Evolutionary conservation across 2,113 vertebrate genomes (phyloP).

Genomic region (Menidia beryllina): DNA sequence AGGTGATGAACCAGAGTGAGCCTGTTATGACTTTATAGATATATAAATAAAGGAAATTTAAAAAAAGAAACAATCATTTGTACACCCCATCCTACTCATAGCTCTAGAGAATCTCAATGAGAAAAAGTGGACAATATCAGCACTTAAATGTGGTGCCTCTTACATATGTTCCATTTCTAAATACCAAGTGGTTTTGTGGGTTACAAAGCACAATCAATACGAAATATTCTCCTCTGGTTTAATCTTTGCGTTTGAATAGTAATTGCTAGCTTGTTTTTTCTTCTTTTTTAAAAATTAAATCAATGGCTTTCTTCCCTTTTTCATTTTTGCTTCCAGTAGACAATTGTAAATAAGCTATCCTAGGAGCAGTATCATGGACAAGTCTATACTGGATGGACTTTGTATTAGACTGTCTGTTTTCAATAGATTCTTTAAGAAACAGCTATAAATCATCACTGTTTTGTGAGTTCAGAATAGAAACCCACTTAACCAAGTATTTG

Average conservation of each 20-base stretch:
- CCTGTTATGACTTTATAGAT: conserved; percentile 84
- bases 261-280: conserved; percentile 78
- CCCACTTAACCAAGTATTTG: conserved; percentile 81
- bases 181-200: conserved; percentile 81
- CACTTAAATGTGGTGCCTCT: conserved; percentile 78
- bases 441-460: conserved; percentile 76
- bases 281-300: too few species aligned
- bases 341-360: conserved; percentile 85
- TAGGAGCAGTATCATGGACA: conserved; percentile 79
- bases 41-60: conserved; percentile 82
- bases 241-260: conserved; percentile 69
- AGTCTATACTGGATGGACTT: conserved; percentile 81
- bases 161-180: conserved; percentile 73
- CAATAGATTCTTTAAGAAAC: conserved; percentile 74
- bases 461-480: conserved; percentile 80
- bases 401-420: conserved; percentile 82
- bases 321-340: conserved; percentile 77
- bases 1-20: conserved; percentile 67
- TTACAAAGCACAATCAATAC: conserved; percentile 85
- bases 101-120: conserved; percentile 77
- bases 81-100: conserved; percentile 79
- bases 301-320: conserved; percentile 57
- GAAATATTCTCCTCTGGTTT: conserved; percentile 58
- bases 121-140: conserved; percentile 74
- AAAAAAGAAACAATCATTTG: conserved; percentile 74